A percentile compares a stretch with the other conserved stretches of the same genome.
These are phyloP conservation scores for Rutilus rutilus DNA, from an alignment of 2,113 vertebrate species.

Conservation along the genomic window DNA sequence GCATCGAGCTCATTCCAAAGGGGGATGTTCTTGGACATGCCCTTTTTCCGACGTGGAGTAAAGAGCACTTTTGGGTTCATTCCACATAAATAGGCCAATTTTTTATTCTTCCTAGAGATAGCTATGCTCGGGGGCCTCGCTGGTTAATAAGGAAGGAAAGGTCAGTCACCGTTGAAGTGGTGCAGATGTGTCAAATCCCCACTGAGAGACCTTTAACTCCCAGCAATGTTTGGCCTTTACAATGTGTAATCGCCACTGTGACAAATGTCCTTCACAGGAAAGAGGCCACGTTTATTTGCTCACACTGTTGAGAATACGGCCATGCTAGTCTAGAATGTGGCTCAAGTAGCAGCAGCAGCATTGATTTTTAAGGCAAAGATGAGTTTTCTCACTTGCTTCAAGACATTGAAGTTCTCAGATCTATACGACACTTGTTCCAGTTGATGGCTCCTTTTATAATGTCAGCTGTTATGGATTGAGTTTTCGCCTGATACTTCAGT, in stretches of 20 bases:
- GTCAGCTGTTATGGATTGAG: constrained; percentile 18
- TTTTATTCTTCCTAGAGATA: constrained; percentile 61
- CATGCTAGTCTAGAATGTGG: background rate
- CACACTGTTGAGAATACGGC: background rate
- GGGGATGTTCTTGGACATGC: constrained; percentile 27
- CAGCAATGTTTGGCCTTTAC: constrained; percentile 84
- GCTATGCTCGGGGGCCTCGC: constrained; percentile 65
- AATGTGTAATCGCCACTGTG: constrained; percentile 77
- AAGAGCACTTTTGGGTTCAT: constrained; percentile 64
- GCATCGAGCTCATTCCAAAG: background rate
- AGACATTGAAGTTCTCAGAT: background rate
- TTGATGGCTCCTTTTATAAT: constrained; percentile 19
- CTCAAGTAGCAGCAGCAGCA: background rate
- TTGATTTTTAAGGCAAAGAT: constrained; percentile 36
- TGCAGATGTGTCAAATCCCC: constrained; percentile 79
- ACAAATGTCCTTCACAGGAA: constrained; percentile 77
- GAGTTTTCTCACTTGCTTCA: constrained; percentile 33
- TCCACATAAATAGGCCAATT: constrained; percentile 64
- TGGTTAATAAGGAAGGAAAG: constrained; percentile 81
- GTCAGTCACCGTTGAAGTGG: constrained; percentile 80
- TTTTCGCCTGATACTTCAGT: background rate
- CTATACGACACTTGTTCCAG: background rate
- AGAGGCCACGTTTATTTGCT: constrained; percentile 68
- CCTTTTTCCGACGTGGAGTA: constrained; percentile 15
- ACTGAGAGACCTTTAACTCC: constrained; percentile 82